Conservation (phyloP, 2,113 vertebrate species). For the Sula dactylatra region DNA sequence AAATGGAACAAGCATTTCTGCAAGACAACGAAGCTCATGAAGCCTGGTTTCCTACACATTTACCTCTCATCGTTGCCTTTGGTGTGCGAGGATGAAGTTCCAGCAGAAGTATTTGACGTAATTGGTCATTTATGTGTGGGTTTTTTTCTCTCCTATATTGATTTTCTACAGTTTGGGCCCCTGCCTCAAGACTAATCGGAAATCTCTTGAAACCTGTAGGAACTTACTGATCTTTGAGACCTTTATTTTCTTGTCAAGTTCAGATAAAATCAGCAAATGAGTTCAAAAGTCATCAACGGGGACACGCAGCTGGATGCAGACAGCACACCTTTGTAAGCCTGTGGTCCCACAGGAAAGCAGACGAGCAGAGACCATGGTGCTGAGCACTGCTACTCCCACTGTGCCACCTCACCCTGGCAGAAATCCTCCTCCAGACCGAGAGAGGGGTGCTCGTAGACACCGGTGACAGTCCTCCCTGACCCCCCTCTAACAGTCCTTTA, state of each 20-base stretch:
- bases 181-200: neutral
- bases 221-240: neutral
- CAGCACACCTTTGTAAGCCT: neutral
- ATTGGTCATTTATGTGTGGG: neutral
- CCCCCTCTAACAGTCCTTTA: neutral
- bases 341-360: neutral
- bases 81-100: neutral
- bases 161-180: neutral
- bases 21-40: neutral
- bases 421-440: neutral
- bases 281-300: neutral
- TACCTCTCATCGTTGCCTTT: neutral
- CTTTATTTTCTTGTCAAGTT: neutral
- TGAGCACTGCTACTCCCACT: neutral
- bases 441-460: neutral
- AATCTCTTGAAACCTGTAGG: neutral
- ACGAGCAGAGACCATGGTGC: fast-evolving
- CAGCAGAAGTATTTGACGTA: neutral
- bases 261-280: neutral
- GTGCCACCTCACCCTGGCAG: neutral
- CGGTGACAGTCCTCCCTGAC: too few relatives aligned
- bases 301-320: neutral
- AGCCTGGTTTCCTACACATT: neutral
- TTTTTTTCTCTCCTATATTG: neutral
- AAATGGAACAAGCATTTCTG: neutral